Percentiles rank a stretch among this genome's conserved stretches.
phyloP scores from a whole-genome alignment of 2,888 invertebrate species.

The Cyclophora albipunctata region DNA sequence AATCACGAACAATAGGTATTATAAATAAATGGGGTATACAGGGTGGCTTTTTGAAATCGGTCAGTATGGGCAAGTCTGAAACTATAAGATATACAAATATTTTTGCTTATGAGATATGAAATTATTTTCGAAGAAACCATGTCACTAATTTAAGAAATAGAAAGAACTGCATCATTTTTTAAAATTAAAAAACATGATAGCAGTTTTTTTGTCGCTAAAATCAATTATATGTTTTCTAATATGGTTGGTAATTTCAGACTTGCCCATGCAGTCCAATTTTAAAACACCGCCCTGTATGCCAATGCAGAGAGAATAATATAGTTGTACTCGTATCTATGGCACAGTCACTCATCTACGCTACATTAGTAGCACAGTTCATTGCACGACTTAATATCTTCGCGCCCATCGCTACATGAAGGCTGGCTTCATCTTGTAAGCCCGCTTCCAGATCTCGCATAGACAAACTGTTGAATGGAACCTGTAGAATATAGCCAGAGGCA shows the following conservation, averaged over 20 bases:
- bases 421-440: conserved; percentile 94
- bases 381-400: conserved; percentile 46
- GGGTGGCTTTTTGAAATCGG: too few species aligned
- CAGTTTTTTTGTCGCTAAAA: not conserved
- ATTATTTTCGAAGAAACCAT: too few species aligned
- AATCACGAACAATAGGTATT: conserved; percentile 7
- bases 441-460: conserved; percentile 96
- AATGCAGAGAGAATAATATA: conserved; percentile 20
- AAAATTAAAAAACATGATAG: too few species aligned
- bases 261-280: too few species aligned
- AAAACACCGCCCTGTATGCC: too few species aligned
- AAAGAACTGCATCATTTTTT: too few species aligned
- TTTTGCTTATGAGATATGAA: too few species aligned
- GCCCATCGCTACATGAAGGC: conserved; percentile 83
- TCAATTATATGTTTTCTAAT: not conserved
- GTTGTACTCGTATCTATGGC: conserved; percentile 60
- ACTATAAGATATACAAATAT: too few species aligned
- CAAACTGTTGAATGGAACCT: conserved; percentile 97
- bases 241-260: too few species aligned
- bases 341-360: conserved; percentile 51
- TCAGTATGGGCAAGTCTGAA: too few species aligned
- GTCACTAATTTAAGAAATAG: too few species aligned
- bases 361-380: conserved; percentile 45
- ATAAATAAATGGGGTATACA: not conserved
- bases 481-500: conserved; percentile 95